Percentiles rank a stretch among this genome's conserved stretches.
phyloP scores from a whole-genome alignment of 2,888 invertebrate species.

The Nysson spinosus region DNA sequence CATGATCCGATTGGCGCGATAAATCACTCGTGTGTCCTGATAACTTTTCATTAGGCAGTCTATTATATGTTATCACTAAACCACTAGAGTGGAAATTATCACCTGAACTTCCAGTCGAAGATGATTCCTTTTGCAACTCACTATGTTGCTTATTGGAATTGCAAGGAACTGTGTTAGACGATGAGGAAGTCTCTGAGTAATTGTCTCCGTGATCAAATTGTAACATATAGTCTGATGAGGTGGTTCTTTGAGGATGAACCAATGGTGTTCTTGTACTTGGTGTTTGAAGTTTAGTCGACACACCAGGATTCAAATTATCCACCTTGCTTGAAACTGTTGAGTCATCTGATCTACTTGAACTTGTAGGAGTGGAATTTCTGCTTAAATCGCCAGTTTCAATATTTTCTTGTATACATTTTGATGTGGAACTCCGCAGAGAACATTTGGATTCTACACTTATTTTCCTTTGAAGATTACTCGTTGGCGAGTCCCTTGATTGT shows the following conservation, averaged over 20 bases:
- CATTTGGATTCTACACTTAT: conserved; percentile 55
- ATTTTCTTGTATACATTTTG: conserved; percentile 48
- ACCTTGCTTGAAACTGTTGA: conserved; percentile 17
- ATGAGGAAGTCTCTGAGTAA: conserved; percentile 24
- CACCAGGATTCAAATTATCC: conserved; percentile 5
- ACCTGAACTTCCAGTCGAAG: conserved; percentile 19
- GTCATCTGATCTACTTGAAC: conserved; percentile 45
- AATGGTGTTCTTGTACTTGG: conserved; percentile 9
- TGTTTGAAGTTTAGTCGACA: conserved; percentile 9
- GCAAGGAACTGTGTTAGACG: too few relatives aligned
- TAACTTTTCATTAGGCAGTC: conserved; percentile 32
- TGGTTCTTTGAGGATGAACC: conserved; percentile 22
- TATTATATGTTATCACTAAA: conserved; percentile 19
- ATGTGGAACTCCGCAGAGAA: conserved; percentile 39
- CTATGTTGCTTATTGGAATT: conserved; percentile 15
- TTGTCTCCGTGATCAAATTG: conserved; percentile 45
- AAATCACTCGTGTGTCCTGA: conserved; percentile 56
- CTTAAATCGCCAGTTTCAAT: conserved; percentile 52
- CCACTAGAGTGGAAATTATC: conserved; percentile 29
- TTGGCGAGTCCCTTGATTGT: conserved; percentile 40
- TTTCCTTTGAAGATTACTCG: conserved; percentile 52
- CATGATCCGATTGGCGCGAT: conserved; percentile 83
- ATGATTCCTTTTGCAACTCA: conserved; percentile 33
- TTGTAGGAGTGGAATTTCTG: conserved; percentile 54
- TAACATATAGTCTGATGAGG: conserved; percentile 35